phyloP scores from a whole-genome alignment of 2,888 invertebrate species.

The Eupithecia centaureata region DNA sequence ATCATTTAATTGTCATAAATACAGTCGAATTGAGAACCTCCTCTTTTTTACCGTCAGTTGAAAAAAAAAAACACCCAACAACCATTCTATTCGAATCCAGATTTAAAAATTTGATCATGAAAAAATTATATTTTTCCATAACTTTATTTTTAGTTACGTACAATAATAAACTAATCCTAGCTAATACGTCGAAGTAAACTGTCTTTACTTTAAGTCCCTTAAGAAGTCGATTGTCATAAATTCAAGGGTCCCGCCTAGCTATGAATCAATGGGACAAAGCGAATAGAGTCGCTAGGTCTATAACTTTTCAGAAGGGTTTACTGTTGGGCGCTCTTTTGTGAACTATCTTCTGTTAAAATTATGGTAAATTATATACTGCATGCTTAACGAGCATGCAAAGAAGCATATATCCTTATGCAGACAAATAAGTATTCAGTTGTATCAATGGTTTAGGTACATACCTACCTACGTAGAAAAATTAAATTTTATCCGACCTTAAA shows the following conservation, averaged over 20 bases:
- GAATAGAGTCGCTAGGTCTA: slow-evolving; percentile 47
- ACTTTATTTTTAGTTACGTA: too few relatives aligned
- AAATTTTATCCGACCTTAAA: not conserved
- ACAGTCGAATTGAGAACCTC: too few relatives aligned
- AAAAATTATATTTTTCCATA: too few relatives aligned
- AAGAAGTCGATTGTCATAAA: slow-evolving; percentile 65
- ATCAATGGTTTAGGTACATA: not conserved
- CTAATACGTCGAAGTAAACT: slow-evolving; percentile 40
- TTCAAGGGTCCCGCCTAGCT: slow-evolving; percentile 59
- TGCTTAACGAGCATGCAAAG: not conserved
- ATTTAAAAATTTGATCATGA: too few relatives aligned
- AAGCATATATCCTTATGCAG: not conserved
- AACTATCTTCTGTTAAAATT: slow-evolving; percentile 26
- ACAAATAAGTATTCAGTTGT: too few relatives aligned
- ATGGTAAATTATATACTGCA: slow-evolving; percentile 6
- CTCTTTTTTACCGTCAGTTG: too few relatives aligned
- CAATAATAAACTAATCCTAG: slow-evolving; percentile 32
- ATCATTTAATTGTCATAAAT: too few relatives aligned
- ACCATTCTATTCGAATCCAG: too few relatives aligned
- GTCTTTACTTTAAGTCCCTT: slow-evolving; percentile 45
- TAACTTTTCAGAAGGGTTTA: slow-evolving; percentile 40
- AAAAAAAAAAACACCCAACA: too few relatives aligned
- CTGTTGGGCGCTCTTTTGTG: slow-evolving; percentile 24
- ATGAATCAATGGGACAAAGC: slow-evolving; percentile 61
- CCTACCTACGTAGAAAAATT: too few relatives aligned